These are phyloP conservation scores for Naso thynnoides DNA, from an alignment of 2,797 vertebrate genomes.

Conservation along the genomic window DNA sequence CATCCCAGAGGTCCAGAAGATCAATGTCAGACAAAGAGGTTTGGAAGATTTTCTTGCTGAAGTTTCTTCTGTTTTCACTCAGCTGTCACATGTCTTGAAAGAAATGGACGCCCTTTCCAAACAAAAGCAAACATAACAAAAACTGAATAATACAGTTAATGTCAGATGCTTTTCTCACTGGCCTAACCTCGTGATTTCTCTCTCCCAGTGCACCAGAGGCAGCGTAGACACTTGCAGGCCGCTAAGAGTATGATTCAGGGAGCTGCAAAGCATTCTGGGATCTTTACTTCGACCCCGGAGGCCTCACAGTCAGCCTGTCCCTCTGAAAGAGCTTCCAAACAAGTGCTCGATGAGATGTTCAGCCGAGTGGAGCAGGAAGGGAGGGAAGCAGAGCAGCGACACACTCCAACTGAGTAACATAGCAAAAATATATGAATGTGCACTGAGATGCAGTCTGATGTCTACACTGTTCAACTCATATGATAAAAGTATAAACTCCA, in stretches of 20 bases:
- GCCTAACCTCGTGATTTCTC: constrained; percentile 6
- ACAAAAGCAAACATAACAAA: background rate
- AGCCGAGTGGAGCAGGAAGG: constrained; percentile 34
- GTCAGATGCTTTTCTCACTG: background rate
- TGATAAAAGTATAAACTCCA: constrained; percentile 3
- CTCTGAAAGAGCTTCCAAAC: constrained; percentile 46
- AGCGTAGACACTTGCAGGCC: constrained; percentile 88
- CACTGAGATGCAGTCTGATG: background rate
- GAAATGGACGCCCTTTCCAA: background rate
- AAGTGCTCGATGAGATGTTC: constrained; percentile 40
- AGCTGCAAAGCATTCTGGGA: constrained; percentile 43
- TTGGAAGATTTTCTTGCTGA: constrained; percentile 39
- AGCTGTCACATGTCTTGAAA: background rate
- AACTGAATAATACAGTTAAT: background rate
- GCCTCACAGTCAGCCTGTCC: constrained; percentile 24
- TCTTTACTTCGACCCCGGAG: background rate
- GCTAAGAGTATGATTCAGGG: constrained; percentile 87
- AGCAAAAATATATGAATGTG: background rate
- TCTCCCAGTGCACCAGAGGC: constrained; percentile 87
- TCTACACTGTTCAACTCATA: constrained; percentile 5
- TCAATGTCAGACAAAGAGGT: constrained; percentile 89
- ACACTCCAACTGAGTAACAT: constrained; percentile 4
- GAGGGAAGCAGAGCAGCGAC: constrained; percentile 3
- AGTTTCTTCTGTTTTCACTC: background rate
- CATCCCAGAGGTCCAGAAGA: constrained; percentile 92